Evolutionary conservation across 2,888 invertebrate genomes (phyloP).

Genomic region (Theretra japonica): DNA sequence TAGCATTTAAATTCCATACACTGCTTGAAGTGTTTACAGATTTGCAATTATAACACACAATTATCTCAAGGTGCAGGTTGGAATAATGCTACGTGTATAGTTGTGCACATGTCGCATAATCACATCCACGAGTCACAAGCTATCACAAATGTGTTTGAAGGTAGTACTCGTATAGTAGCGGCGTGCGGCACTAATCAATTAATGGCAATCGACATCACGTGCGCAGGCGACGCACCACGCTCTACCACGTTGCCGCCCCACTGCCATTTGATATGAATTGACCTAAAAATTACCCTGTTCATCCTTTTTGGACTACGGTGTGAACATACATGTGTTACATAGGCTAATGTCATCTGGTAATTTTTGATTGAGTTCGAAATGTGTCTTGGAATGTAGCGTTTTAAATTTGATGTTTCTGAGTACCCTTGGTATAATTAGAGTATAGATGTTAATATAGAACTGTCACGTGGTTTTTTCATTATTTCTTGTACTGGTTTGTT

Average conservation of each 20-base stretch:
- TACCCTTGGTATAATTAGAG: too few relatives aligned
- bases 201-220: constrained; percentile 62
- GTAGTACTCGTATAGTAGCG: constrained; percentile 32
- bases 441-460: too few relatives aligned
- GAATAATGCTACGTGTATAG: constrained; percentile 1
- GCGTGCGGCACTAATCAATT: constrained; percentile 73
- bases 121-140: constrained; percentile 23
- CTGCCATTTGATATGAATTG: constrained; percentile 35
- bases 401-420: too few relatives aligned
- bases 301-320: background rate
- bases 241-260: constrained; percentile 46
- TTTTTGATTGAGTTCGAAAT: too few relatives aligned
- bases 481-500: too few relatives aligned
- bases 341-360: background rate
- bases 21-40: background rate
- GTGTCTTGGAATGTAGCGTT: too few relatives aligned
- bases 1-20: background rate
- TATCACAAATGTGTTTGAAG: constrained; percentile 15
- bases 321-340: background rate
- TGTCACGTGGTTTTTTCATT: too few relatives aligned
- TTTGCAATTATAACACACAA: constrained; percentile 12
- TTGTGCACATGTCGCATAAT: constrained; percentile 9
- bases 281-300: constrained; percentile 34
- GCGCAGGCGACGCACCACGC: constrained; percentile 49
- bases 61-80: constrained; percentile 8